phyloP scores from a whole-genome alignment of 2,797 vertebrate genomes.

The Rhyacichthys aspro region DNA sequence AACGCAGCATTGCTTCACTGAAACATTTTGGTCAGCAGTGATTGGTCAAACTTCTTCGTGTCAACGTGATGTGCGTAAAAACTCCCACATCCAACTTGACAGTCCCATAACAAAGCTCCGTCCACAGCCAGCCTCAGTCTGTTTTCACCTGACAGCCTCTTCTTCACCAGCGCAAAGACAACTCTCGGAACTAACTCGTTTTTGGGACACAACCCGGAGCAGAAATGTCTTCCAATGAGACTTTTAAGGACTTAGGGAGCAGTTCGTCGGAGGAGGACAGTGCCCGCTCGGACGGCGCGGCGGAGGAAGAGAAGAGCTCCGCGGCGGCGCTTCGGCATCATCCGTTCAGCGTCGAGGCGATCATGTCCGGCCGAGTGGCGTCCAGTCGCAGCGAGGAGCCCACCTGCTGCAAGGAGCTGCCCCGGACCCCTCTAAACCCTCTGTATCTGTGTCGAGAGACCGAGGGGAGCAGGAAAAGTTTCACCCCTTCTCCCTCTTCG shows the following conservation, averaged over 20 bases:
- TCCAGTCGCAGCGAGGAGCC: conserved; percentile 21
- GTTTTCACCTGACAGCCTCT: too few species aligned
- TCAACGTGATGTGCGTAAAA: conserved; percentile 33
- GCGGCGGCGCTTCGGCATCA: conserved; percentile 58
- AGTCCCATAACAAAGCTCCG: conserved; percentile 43
- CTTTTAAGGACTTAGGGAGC: conserved; percentile 42
- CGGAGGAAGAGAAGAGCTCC: conserved; percentile 54
- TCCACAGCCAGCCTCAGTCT: conserved; percentile 28
- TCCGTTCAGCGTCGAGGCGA: conserved; percentile 84
- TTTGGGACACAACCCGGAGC: conserved; percentile 15
- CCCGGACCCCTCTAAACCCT: conserved; percentile 34
- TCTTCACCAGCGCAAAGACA: not conserved
- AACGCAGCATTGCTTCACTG: conserved; percentile 46
- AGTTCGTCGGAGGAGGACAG: conserved; percentile 68
- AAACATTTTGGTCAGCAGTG: conserved; percentile 41
- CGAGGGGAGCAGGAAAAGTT: conserved; percentile 35
- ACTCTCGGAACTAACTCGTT: not conserved
- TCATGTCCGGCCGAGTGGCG: conserved; percentile 71
- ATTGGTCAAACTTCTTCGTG: conserved; percentile 67
- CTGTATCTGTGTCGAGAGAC: conserved; percentile 55
- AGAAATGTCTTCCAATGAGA: conserved; percentile 59
- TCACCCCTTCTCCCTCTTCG: conserved; percentile 48
- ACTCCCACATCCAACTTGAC: conserved; percentile 56
- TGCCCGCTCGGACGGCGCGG: conserved; percentile 37
- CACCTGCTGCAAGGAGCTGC: conserved; percentile 28